Base-by-base conservation (phyloP, 1,140 invertebrate species). In the Bombus breviceps region DNA sequence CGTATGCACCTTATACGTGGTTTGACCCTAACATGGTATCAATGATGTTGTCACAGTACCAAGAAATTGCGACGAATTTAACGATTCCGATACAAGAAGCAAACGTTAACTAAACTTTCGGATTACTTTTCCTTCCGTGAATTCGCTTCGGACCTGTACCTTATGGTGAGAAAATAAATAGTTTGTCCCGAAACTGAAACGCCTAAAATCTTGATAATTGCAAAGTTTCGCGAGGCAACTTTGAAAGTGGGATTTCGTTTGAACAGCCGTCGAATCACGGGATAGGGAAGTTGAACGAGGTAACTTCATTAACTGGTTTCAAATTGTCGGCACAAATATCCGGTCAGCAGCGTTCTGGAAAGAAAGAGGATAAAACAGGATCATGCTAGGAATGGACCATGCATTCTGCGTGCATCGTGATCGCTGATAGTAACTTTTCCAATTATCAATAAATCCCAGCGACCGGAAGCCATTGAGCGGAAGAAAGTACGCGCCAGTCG, bases 371-470 rank as follows among this genome's bases (percentile, higher is more conserved):
- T 53, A 22, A 43, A 43, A 62, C 13, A n/a, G 34, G 28, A 25
- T 39, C 34, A n/a, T 15, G 37, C 64, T n/a, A 41, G 32, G 59
- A 88, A 73, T 64, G 53, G 86, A 41, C 13, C 57, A 57, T 69
- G 81, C 43, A 76, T 85, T 78, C 59, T 57, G 79, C 77, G 77
- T 81, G 82, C 73, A 81, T 86, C 82, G 64, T 28, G 57, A 88
- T 85, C 66, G 57, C 39, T 53, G 57, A 74, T 69, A 37, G 59
- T 74, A 89, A 89, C 87, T 89, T 89, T 88, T 88, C 87, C 88
- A 88, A 89, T 88, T 89, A 88, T 59, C 81, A 75, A 83, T 75
- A 83, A 83, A 83, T 83, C 81, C 72, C n/a, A 41, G n/a, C 10
- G 13, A 82, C 47, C 80, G 80, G 80, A 47, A 82, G 39, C 39